A percentile compares a stretch with the other conserved stretches of the same genome.
Evolutionary conservation across 2,888 invertebrate species (phyloP).

Genomic region (Synergus umbraculus): DNA sequence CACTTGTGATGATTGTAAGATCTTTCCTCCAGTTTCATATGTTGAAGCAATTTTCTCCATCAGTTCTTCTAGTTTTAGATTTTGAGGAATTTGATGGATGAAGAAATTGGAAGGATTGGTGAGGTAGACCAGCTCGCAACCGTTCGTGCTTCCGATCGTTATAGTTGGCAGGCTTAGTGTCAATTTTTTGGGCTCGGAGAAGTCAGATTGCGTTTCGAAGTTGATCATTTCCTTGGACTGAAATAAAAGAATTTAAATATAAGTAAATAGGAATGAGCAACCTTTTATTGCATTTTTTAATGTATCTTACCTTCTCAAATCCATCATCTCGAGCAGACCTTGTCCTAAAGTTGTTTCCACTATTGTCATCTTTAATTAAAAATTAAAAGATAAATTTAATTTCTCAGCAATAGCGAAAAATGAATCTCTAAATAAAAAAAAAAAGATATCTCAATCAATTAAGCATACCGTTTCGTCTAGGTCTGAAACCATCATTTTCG

Average conservation of each 20-base stretch:
- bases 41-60: conserved; percentile 66
- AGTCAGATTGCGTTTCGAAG: not conserved
- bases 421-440: not conserved
- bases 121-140: conserved; percentile 66
- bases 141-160: conserved; percentile 62
- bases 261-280: not conserved
- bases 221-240: not conserved
- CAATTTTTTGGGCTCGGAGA: conserved; percentile 20
- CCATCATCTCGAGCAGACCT: not conserved
- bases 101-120: conserved; percentile 69
- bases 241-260: not conserved
- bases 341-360: not conserved
- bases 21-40: conserved; percentile 65
- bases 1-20: conserved; percentile 56
- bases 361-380: conserved; percentile 28
- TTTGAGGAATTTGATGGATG: conserved; percentile 68
- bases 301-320: conserved; percentile 48
- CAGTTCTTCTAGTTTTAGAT: conserved; percentile 62
- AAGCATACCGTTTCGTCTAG: conserved; percentile 26
- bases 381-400: not conserved
- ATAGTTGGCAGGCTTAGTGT: conserved; percentile 60
- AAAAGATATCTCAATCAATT: not conserved
- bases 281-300: not conserved
- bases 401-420: not conserved
- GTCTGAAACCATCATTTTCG: conserved; percentile 1